Percentiles rank a stretch among this genome's conserved stretches.
These are phyloP conservation scores for Ectemnius cavifrons DNA, from an alignment of 2,888 invertebrate species.

Conservation along the genomic window DNA sequence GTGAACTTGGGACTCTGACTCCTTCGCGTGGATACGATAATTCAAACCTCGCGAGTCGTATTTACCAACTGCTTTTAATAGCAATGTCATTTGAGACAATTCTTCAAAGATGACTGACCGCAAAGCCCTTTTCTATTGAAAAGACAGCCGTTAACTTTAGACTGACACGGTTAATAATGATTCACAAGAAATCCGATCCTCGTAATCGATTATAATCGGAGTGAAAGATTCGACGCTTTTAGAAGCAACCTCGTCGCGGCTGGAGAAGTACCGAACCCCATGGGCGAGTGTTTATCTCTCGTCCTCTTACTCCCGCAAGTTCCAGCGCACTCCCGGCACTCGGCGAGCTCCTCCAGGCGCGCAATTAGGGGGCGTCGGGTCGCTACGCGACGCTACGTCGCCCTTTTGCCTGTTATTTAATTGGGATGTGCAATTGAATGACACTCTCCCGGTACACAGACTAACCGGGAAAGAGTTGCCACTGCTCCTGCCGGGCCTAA, in stretches of 20 bases:
- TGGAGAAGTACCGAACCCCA: slow-evolving; percentile 20
- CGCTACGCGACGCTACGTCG: slow-evolving; percentile 76
- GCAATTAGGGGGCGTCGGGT: slow-evolving; percentile 76
- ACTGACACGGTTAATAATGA: too few relatives aligned
- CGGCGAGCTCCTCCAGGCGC: slow-evolving; percentile 56
- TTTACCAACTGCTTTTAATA: too few relatives aligned
- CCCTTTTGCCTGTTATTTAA: slow-evolving; percentile 78
- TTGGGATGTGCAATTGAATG: slow-evolving; percentile 77
- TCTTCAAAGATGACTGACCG: neutral
- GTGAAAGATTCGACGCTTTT: slow-evolving; percentile 22
- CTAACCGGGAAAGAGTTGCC: slow-evolving; percentile 64
- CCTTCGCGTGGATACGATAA: slow-evolving; percentile 5
- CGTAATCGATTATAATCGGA: neutral
- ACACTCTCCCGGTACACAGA: slow-evolving; percentile 66
- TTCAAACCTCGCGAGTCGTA: too few relatives aligned
- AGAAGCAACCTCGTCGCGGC: slow-evolving; percentile 24
- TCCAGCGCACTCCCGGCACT: slow-evolving; percentile 33
- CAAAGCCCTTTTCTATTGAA: too few relatives aligned
- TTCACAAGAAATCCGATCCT: neutral
- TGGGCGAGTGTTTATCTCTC: slow-evolving; percentile 66
- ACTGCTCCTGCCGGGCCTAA: slow-evolving; percentile 60
- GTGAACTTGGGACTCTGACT: slow-evolving; percentile 5
- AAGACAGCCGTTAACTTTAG: too few relatives aligned
- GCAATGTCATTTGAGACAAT: neutral
- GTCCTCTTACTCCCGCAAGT: slow-evolving; percentile 48